phyloP scores from a whole-genome alignment of 2,113 vertebrate genomes.

The Haemorhous mexicanus region DNA sequence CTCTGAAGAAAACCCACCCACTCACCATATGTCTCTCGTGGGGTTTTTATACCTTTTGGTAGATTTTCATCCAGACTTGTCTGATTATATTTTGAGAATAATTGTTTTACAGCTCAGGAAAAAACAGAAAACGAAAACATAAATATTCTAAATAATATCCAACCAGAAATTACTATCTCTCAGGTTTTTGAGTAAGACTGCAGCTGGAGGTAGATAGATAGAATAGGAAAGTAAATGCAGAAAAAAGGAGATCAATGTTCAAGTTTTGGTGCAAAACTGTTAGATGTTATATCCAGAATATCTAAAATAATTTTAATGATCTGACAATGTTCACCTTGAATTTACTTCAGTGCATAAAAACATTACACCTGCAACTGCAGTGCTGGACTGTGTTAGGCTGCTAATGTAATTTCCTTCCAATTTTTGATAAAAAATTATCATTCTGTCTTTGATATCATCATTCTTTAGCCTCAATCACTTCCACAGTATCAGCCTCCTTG shows the following conservation, averaged over 20 bases:
- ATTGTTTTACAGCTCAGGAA: neutral
- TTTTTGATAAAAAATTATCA: neutral
- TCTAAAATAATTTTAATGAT: neutral
- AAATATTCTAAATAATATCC: neutral
- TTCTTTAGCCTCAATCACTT: neutral
- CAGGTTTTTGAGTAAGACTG: neutral
- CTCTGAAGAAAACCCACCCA: conserved; percentile 61
- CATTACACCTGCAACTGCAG: neutral
- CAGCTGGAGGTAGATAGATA: neutral
- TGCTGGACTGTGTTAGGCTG: neutral
- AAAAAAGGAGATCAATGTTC: neutral
- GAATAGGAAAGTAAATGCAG: neutral
- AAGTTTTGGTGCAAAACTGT: neutral
- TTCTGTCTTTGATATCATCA: neutral
- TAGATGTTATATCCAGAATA: neutral
- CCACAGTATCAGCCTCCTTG: neutral
- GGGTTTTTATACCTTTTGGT: conserved; percentile 22
- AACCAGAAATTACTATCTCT: neutral
- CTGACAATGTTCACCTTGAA: neutral
- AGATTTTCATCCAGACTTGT: conserved; percentile 4
- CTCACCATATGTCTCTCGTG: conserved; percentile 50
- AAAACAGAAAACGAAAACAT: neutral
- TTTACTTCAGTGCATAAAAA: neutral
- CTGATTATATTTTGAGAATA: neutral
- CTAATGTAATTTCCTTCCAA: neutral